Percentiles rank a stretch among this genome's conserved stretches.
Evolutionary conservation across 2,113 vertebrate genomes (phyloP).

Genomic region (Budorcas taxicolor): DNA sequence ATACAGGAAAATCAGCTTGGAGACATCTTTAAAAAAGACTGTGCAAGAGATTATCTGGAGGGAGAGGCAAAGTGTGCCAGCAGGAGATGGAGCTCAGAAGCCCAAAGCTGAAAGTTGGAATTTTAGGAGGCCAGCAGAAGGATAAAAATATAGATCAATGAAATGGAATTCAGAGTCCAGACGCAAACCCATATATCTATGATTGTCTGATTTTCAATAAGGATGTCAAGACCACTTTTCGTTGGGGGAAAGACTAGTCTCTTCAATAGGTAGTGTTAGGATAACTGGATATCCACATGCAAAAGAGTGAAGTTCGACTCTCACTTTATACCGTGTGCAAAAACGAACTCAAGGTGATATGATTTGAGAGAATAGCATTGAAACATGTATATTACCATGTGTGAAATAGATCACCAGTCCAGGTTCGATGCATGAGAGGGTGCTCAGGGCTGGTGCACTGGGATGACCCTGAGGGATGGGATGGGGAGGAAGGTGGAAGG

Average conservation of each 20-base stretch:
- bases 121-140: not conserved
- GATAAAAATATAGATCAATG: not conserved
- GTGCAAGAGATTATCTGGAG: not conserved
- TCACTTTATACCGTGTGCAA: not conserved
- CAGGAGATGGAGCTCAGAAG: not conserved
- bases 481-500: not conserved
- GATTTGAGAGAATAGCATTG: not conserved
- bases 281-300: not conserved
- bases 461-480: not conserved
- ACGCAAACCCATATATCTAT: not conserved
- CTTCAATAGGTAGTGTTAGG: not conserved
- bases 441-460: not conserved
- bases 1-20: not conserved
- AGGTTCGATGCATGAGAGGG: not conserved
- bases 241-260: not conserved
- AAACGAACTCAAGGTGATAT: not conserved
- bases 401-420: not conserved
- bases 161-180: not conserved
- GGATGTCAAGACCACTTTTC: not conserved
- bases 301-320: not conserved
- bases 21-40: not conserved
- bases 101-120: not conserved
- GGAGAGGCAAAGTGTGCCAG: not conserved
- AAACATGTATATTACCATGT: not conserved
- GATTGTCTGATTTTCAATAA: not conserved